These are phyloP conservation scores for Dysmachus trigonus DNA, from an alignment of 2,888 invertebrate species.

Conservation along the genomic window DNA sequence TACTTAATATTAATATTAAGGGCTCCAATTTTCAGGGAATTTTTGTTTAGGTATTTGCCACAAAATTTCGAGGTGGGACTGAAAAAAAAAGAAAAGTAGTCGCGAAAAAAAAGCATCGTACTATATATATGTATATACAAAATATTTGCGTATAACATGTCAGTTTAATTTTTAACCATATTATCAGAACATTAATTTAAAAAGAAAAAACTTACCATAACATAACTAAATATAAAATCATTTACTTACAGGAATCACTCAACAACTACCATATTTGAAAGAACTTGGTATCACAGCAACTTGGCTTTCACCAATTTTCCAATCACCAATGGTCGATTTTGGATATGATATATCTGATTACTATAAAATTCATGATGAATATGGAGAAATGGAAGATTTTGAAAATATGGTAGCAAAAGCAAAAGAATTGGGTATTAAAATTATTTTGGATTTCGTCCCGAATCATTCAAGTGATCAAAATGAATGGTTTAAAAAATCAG, in stretches of 20 bases:
- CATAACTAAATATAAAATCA: no score
- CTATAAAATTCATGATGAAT: slow-evolving; percentile 73
- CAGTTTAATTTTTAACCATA: no score
- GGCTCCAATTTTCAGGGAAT: no score
- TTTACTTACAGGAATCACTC: slow-evolving; percentile 69
- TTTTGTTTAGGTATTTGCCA: no score
- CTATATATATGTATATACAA: no score
- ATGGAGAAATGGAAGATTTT: slow-evolving; percentile 77
- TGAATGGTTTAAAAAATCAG: slow-evolving; percentile 84
- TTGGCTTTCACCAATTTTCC: slow-evolving; percentile 79
- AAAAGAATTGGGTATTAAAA: slow-evolving; percentile 62
- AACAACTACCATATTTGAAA: slow-evolving; percentile 72
- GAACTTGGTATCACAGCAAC: slow-evolving; percentile 74
- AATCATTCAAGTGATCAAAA: slow-evolving; percentile 84
- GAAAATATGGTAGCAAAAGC: slow-evolving; percentile 69
- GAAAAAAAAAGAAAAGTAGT: no score
- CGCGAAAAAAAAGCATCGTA: no score
- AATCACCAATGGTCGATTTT: slow-evolving; percentile 79
- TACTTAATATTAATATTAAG: no score
- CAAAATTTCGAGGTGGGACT: no score
- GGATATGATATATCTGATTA: slow-evolving; percentile 82
- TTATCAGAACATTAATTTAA: no score
- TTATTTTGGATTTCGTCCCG: slow-evolving; percentile 75
- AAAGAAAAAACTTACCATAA: no score
- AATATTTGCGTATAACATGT: no score